Conservation (phyloP, 2,888 invertebrate species). For the Charanyca ferruginea region DNA sequence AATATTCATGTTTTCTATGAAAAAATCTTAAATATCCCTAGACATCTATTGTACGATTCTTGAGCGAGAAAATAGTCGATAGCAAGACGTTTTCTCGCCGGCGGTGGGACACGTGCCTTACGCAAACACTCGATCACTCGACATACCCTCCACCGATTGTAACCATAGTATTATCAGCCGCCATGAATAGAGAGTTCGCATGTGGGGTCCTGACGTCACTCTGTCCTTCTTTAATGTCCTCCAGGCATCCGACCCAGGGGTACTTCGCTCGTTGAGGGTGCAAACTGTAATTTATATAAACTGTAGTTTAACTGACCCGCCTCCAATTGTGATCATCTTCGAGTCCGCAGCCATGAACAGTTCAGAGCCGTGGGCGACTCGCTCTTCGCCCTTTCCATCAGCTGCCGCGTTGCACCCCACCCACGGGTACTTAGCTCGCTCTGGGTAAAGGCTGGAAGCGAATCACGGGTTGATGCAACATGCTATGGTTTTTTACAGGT, state of each 20-base stretch:
- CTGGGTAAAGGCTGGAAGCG: conserved; percentile 93
- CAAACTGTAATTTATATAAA: conserved; percentile 83
- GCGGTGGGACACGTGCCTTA: no score
- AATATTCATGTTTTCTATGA: no score
- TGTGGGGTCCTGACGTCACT: conserved; percentile 86
- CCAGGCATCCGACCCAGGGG: conserved; percentile 97
- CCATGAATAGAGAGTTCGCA: conserved; percentile 98
- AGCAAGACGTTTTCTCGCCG: no score
- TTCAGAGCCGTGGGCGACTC: conserved; percentile 96
- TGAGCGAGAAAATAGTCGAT: no score
- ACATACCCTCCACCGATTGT: conserved; percentile 98
- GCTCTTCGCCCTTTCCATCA: conserved; percentile 89
- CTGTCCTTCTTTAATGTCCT: conserved; percentile 84
- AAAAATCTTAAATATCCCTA: no score
- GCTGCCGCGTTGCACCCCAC: conserved; percentile 92
- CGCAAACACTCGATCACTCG: conserved; percentile 26
- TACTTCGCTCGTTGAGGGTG: conserved; percentile 96
- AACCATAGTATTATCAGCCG: conserved; percentile 97
- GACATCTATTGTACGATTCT: no score
- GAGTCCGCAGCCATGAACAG: conserved; percentile 99
- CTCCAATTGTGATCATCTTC: conserved; percentile 98
- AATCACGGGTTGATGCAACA: conserved; percentile 62
- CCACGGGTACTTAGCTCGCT: conserved; percentile 98
- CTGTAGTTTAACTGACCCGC: conserved; percentile 93
- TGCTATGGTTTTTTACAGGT: conserved; percentile 59